Evolutionary conservation across 2,113 vertebrate species (phyloP), one percentile per base, ranked within the genome.

Genomic region (Morphnarchus princeps): DNA sequence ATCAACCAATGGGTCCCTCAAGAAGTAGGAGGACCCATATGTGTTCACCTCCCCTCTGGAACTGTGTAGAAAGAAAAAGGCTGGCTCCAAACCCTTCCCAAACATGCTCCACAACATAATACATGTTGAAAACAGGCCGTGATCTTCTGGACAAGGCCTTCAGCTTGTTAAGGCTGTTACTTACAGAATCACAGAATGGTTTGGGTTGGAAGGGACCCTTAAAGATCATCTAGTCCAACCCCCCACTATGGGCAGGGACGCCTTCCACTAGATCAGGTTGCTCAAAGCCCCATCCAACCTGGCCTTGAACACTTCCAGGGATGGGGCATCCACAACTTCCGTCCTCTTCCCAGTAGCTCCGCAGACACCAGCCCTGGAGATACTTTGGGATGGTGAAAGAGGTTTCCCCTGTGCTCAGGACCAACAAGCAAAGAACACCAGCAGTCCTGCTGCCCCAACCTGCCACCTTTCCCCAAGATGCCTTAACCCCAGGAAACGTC

Each of bases 351-450:
- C 36, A 66, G 66, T 31, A 89, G 34, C 61, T 57, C 29, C 2
- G 0, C 49, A 67, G 65, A 42, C 25, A 26, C 38, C 59, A 82
- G 29, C 32, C 13, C 13, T 86, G 69, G n/a, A 57, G 47, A 38
- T 52, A 59, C 42, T 54, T 36, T 1, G 2, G 40, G 25, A 10
- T 55, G 10, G 36, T 25, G 38, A 43, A 43, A 24, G 28, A 32
- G 11, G 16, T 70, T 57, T 86, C 45, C 11, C 36, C 36, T 40
- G 7, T 24, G 25, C 67, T 45, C 15, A 34, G 73, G 54, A 24
- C 32, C 0, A 0, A 57, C 1, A 2, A 58, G 29, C 40, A 70
- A 49, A 59, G 32, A 65, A 25, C 32, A 11, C 45, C 66, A 86
- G n/a, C 29, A 29, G 1, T 69, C 55, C 72, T 52, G 16, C 36